Percentiles rank a stretch among this genome's conserved stretches.
Evolutionary conservation across 2,888 invertebrate genomes (phyloP).

Genomic region (Phlogophora meticulosa): DNA sequence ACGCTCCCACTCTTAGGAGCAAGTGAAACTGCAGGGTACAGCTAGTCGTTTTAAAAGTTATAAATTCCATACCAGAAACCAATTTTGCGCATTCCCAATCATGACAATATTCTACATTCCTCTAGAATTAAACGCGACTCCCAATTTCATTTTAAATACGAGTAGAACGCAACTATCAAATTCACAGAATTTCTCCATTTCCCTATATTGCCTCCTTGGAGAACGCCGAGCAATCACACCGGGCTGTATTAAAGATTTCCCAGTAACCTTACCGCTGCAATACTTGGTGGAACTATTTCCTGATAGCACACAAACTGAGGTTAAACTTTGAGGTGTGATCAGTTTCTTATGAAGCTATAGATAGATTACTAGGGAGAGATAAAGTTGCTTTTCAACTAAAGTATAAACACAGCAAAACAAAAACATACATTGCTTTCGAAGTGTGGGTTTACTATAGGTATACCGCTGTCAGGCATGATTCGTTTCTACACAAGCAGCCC

Average conservation of each 20-base stretch:
- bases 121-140: not conserved
- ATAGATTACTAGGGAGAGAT: too few species aligned
- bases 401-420: too few species aligned
- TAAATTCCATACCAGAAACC: not conserved
- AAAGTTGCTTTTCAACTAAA: too few species aligned
- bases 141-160: conserved; percentile 16
- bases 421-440: too few species aligned
- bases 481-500: too few species aligned
- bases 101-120: not conserved
- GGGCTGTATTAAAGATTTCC: conserved; percentile 9
- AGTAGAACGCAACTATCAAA: conserved; percentile 2
- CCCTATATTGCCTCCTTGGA: conserved; percentile 13
- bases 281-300: not conserved
- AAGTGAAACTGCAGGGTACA: too few species aligned
- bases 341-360: not conserved
- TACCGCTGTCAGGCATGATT: too few species aligned
- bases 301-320: not conserved
- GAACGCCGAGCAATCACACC: conserved; percentile 19
- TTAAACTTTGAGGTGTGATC: not conserved
- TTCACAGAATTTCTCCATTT: conserved; percentile 5
- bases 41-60: not conserved
- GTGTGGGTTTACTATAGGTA: too few species aligned
- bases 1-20: too few species aligned
- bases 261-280: not conserved
- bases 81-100: not conserved